Evolutionary conservation across 2,797 vertebrate species (phyloP), one percentile per base, ranked within the genome.

Genomic region (Gila robusta): DNA sequence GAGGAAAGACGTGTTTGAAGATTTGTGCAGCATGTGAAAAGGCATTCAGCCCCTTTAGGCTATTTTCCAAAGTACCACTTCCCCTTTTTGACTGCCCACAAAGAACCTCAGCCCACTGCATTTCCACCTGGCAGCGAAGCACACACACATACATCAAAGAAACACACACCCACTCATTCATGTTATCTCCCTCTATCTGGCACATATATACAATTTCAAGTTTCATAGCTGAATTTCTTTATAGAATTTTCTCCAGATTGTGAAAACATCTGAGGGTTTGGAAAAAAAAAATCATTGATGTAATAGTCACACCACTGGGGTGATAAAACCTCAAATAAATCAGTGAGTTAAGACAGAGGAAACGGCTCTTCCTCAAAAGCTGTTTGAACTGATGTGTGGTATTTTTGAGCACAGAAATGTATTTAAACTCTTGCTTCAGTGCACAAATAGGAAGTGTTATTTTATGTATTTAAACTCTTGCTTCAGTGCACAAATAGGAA

Each of bases 311-410:
- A 84, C 67, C 85, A 88, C 54, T 54, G 77, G 66, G 79, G 47
- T 81, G 67, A 90, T 81, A 88, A 79, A 89, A 89, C 84, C 84
- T 87, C 86, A 92, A 90, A 92, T 91, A 93, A 91, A 93, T 92
- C 92, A 94, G 93, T 90, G 90, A 91, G 91, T 91, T 91, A 92
- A 93, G 91, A 92, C 89, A 93, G 90, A 94, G 94, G 94, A 96
- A 95, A 93, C 91, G 87, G 88, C 90, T 93, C 95, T 95, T 96
- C 95, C 94, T 94, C 93, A 90, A 94, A 82, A 70, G 89, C 88
- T 89, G 89, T 93, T 93, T 84, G 90, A 94, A 93, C 90, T 89
- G 67, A 76, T 89, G 82, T 12, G 81, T 87, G 78, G 81, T 85
- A 86, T 87, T 88, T 88, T 86, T 87, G 85, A 84, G 70, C n/a